Evolutionary conservation across 2,888 invertebrate species (phyloP).

Genomic region (Lasioglossum villosulum): DNA sequence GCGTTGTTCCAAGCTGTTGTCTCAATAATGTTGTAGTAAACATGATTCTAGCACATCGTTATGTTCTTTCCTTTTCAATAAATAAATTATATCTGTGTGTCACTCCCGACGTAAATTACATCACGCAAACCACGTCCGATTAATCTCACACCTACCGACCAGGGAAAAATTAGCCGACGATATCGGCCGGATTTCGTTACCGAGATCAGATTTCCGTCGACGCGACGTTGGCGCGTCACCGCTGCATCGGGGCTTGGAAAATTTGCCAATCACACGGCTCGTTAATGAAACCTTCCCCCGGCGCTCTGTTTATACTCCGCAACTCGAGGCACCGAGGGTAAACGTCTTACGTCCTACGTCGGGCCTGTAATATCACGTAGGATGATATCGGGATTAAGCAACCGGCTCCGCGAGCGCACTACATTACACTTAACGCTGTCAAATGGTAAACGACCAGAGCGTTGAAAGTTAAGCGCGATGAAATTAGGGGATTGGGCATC

Average conservation of each 20-base stretch:
- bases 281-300: conserved; percentile 42
- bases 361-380: conserved; percentile 43
- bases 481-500: conserved; percentile 38
- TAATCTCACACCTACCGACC: neutral
- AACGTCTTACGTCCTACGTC: conserved; percentile 37
- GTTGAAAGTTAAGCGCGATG: conserved; percentile 45
- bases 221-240: conserved; percentile 24
- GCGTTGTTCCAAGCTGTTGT: too few species aligned
- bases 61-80: too few species aligned
- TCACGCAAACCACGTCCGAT: too few species aligned
- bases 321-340: conserved; percentile 40
- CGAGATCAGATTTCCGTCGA: conserved; percentile 38
- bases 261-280: conserved; percentile 57
- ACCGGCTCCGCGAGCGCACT: conserved; percentile 13
- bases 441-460: conserved; percentile 22
- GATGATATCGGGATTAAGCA: conserved; percentile 55
- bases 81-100: too few species aligned
- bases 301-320: conserved; percentile 40
- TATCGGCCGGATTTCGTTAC: conserved; percentile 35
- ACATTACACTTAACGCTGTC: conserved; percentile 40
- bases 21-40: too few species aligned
- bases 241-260: conserved; percentile 32
- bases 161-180: conserved; percentile 20
- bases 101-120: too few species aligned
- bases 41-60: too few species aligned